Evolutionary conservation across 2,888 invertebrate species (phyloP), one percentile per base, ranked within the genome.

Genomic region (Chromoteleia sp.): DNA sequence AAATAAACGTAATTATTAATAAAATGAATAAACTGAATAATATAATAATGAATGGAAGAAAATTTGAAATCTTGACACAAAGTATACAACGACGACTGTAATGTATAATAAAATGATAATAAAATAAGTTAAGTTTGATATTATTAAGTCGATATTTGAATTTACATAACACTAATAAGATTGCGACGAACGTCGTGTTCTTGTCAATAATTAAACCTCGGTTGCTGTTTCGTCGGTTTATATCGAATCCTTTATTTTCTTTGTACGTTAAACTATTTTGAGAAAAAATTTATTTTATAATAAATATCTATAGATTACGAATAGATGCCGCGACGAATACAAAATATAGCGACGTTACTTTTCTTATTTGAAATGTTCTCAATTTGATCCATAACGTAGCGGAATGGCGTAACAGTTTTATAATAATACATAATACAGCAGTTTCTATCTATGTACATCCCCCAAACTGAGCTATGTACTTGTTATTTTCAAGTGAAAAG

Each of bases 161-260:
- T n/a, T n/a, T n/a, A n/a, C n/a, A n/a, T n/a, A n/a, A n/a, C n/a
- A n/a, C n/a, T n/a, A n/a, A n/a, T n/a, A n/a, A n/a, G n/a, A n/a
- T n/a, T n/a, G n/a, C n/a, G n/a, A n/a, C n/a, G n/a, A n/a, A n/a
- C n/a, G n/a, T n/a, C n/a, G n/a, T n/a, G n/a, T n/a, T n/a, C n/a
- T n/a, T n/a, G n/a, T n/a, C n/a, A n/a, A n/a, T n/a, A n/a, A n/a
- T n/a, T n/a, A n/a, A n/a, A 25, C 33, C 33, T 33, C 33, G 12
- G 12, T 39, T 39, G 10, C 39, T 12, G 5, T 39, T 39, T 39
- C 6, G 12, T 39, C 14, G 39, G 12, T 39, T 39, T 63, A 79
- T 63, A 70, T 41, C 41, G 25, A 68, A 67, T 80, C 73, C 21
- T 52, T 68, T 74, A 79, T 68, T 80, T 80, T 59, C 56, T 63